These are phyloP conservation scores for Allacma fusca DNA, from an alignment of 2,888 invertebrate species.

Conservation along the genomic window DNA sequence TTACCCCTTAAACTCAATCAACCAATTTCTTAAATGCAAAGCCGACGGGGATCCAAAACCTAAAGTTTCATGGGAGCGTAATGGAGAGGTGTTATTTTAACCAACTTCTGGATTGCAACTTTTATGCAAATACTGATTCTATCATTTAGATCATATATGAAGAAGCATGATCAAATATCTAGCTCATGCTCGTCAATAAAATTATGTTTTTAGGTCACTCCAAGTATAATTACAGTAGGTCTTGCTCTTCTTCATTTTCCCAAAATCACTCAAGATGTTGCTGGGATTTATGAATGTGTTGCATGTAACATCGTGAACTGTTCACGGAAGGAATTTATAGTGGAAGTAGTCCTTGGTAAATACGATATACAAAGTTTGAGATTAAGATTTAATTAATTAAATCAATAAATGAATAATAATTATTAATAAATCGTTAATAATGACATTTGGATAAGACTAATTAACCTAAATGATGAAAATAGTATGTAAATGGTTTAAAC, in stretches of 20 bases:
- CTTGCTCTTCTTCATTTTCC: background rate
- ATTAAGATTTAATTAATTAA: background rate
- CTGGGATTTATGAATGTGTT: background rate
- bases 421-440: too few species aligned
- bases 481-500: too few species aligned
- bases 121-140: too few species aligned
- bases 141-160: background rate
- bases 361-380: background rate
- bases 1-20: too few species aligned
- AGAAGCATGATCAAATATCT: too few species aligned
- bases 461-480: too few species aligned
- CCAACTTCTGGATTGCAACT: background rate
- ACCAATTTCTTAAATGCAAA: background rate
- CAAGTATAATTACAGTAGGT: background rate
- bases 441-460: too few species aligned
- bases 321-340: background rate
- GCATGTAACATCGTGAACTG: background rate
- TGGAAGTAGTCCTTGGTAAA: background rate
- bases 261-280: background rate
- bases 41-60: background rate
- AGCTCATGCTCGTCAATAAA: background rate
- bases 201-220: background rate
- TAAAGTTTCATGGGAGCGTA: background rate
- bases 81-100: background rate
- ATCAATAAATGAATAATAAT: background rate